A percentile compares a stretch with the other conserved stretches of the same genome.
Evolutionary conservation across 2,113 vertebrate genomes (phyloP).

Genomic region (Proteles cristata): DNA sequence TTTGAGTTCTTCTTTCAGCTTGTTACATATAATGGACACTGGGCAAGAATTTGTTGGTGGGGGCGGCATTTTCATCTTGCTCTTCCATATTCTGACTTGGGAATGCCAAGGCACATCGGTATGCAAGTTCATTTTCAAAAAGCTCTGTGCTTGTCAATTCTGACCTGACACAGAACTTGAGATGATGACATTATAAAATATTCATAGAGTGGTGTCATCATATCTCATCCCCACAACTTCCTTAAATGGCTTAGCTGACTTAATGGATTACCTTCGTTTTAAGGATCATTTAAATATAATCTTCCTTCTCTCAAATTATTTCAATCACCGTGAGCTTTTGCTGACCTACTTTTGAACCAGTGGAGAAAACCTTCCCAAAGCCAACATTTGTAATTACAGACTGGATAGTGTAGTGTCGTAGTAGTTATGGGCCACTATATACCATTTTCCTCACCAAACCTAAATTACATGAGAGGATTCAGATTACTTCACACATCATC

Average conservation of each 20-base stretch:
- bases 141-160: background rate
- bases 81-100: background rate
- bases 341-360: slow-evolving; percentile 46
- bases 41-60: background rate
- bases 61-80: background rate
- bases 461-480: background rate
- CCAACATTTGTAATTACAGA: background rate
- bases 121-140: background rate
- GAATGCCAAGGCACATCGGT: background rate
- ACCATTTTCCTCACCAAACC: background rate
- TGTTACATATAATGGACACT: rapidly evolving
- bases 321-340: slow-evolving; percentile 36
- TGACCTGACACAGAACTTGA: slow-evolving; percentile 22
- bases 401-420: background rate
- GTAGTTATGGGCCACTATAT: rapidly evolving
- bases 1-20: background rate
- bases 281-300: slow-evolving; percentile 55
- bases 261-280: slow-evolving; percentile 19
- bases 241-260: slow-evolving; percentile 42
- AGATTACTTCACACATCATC: background rate
- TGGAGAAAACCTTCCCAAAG: background rate
- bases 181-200: background rate
- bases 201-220: background rate
- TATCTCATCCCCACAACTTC: background rate
- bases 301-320: slow-evolving; percentile 56